Evolutionary conservation across 2,797 vertebrate species (phyloP), one percentile per base, ranked within the genome.

Genomic region (Adrianichthys oophorus): DNA sequence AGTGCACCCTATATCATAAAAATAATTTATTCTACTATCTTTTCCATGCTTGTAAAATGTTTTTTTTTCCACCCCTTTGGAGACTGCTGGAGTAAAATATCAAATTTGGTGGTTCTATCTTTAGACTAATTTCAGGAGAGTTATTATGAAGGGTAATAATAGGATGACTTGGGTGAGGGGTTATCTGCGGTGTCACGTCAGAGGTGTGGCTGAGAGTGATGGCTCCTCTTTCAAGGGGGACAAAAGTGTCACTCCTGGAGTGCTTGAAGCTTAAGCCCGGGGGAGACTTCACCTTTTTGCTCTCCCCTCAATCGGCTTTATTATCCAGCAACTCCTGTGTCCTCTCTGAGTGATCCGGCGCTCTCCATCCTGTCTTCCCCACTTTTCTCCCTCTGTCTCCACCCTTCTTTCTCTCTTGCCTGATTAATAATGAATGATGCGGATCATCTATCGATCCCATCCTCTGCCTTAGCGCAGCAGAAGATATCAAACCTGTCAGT

Each of bases 361-460:
- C 59, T 83, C 70, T 72, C 78, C 65, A 70, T 79, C 58, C 78
- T 52, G 56, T 63, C 62, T 78, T 78, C 61, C 60, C 66, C 77
- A 73, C 74, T 76, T 77, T 71, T 68, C 62, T 3, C 67, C 56
- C 73, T 78, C 60, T 70, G 77, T 82, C 85, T 74, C 67, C 81
- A 66, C 52, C 73, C 69, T 53, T 76, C 75, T 74, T 76, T 77
- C 80, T 80, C 73, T 83, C 78, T 71, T 76, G 76, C 65, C 79
- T 79, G 85, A 88, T 92, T 88, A 91, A 91, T 90, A 90, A 90
- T 91, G 83, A 90, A 90, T 88, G 85, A 87, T 84, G 82, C 65
- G 67, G 88, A 90, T 90, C 87, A 90, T 89, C 85, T 89, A 90
- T 91, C 87, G 89, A 91, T 88, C 80, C 76, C 71, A 69, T 83